Evolutionary conservation across 2,888 invertebrate genomes (phyloP).

Genomic region (Hedychridium roseum): DNA sequence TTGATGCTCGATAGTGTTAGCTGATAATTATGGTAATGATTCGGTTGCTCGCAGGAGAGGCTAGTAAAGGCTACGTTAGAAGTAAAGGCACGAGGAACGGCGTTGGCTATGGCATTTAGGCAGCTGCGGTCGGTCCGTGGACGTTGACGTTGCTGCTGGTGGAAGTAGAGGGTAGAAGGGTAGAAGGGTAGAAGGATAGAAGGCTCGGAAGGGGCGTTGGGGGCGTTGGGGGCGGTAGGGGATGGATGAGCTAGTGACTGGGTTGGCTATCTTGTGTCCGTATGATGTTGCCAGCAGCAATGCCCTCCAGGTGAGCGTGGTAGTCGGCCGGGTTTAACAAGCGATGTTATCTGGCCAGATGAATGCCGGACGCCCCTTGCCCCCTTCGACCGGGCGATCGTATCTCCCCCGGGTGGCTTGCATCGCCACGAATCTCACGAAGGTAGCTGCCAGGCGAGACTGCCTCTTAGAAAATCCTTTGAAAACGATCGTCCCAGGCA

Average conservation of each 20-base stretch:
- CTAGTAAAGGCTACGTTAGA: too few relatives aligned
- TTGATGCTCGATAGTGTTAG: too few relatives aligned
- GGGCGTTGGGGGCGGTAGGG: conserved; percentile 17
- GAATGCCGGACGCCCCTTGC: conserved; percentile 53
- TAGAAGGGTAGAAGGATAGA: too few relatives aligned
- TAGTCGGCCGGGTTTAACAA: conserved; percentile 61
- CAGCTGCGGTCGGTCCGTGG: conserved; percentile 17
- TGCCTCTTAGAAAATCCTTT: too few relatives aligned
- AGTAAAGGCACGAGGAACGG: too few relatives aligned
- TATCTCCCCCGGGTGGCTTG: conserved; percentile 39
- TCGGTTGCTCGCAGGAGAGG: too few relatives aligned
- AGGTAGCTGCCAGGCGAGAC: too few relatives aligned
- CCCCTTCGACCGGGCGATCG: conserved; percentile 42
- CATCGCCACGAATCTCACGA: conserved; percentile 35
- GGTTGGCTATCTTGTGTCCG: conserved; percentile 51
- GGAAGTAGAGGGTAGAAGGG: not conserved
- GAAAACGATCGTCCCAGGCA: too few relatives aligned
- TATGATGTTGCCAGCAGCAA: conserved; percentile 48
- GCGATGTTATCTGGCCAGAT: conserved; percentile 61
- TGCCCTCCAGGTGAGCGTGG: too few relatives aligned
- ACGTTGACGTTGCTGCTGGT: conserved; percentile 2
- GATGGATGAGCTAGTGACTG: conserved; percentile 33
- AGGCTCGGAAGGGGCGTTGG: conserved; percentile 8
- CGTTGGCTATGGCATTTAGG: too few relatives aligned
- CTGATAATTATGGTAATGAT: too few relatives aligned